Conservation (phyloP, 2,113 vertebrate genomes). For the Notothenia coriiceps region DNA sequence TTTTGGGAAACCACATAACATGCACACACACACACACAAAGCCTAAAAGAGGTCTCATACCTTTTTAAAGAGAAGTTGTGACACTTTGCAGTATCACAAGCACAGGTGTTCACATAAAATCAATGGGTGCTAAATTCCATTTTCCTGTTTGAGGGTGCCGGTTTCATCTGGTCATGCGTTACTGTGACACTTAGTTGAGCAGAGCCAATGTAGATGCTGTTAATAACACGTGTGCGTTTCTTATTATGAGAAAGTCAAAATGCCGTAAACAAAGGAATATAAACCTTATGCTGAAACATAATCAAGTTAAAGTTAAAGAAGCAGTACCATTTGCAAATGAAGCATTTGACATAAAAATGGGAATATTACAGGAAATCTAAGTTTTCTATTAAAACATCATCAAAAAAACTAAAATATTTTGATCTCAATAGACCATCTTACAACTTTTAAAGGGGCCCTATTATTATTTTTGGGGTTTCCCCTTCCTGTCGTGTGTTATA, state of each 20-base stretch:
- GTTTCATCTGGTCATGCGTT: neutral
- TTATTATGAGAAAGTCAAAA: neutral
- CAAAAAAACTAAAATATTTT: no score
- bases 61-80: neutral
- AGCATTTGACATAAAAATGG: neutral
- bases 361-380: no score
- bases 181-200: neutral
- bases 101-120: neutral
- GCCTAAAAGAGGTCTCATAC: neutral
- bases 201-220: neutral
- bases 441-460: no score
- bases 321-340: neutral
- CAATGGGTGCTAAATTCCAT: neutral
- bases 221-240: neutral
- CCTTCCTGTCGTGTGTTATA: no score
- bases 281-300: no score
- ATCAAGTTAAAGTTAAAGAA: neutral
- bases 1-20: slow-evolving; percentile 29
- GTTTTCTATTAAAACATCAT: no score
- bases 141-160: neutral
- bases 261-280: neutral
- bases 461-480: no score
- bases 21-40: neutral
- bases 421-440: no score
- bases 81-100: neutral